Conservation (phyloP, 1,140 invertebrate species). For the Diachasma alloeum region DNA sequence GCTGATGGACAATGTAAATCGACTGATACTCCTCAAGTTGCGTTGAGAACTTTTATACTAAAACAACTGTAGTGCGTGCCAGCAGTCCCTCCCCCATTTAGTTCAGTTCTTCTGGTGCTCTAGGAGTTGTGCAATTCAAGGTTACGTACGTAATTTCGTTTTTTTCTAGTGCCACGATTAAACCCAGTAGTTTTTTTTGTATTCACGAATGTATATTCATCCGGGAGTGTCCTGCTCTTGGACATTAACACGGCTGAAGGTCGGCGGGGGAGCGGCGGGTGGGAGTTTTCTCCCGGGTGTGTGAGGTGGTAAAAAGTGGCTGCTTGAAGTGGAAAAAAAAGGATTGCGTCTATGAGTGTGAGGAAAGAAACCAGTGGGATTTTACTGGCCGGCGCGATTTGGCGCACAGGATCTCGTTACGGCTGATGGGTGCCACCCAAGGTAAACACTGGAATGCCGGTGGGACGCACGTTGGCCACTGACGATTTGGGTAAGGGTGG, state of each 20-base stretch:
- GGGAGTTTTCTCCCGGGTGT: background rate
- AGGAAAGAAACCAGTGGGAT: background rate
- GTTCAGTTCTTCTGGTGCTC: background rate
- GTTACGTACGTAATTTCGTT: constrained; percentile 43
- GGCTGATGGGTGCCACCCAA: constrained; percentile 5
- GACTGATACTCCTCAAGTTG: constrained; percentile 14
- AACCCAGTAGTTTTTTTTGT: constrained; percentile 38
- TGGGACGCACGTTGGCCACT: background rate
- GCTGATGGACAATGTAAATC: background rate
- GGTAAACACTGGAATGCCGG: constrained; percentile 9
- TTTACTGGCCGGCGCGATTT: background rate
- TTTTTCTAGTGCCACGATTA: constrained; percentile 44
- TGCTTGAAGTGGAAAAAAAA: background rate
- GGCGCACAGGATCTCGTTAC: constrained; percentile 4
- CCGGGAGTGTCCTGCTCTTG: constrained; percentile 5
- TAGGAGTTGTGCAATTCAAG: constrained; percentile 55
- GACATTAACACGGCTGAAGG: background rate
- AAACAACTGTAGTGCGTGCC: background rate
- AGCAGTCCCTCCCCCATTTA: background rate
- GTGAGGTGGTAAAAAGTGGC: background rate
- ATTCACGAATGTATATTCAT: constrained; percentile 26
- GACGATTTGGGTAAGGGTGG: too few relatives aligned
- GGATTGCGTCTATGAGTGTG: background rate
- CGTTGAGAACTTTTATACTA: constrained; percentile 19
- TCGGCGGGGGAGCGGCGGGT: background rate